Base-by-base conservation (phyloP, 2,888 invertebrate species). In the Caradrina clavipalpis region DNA sequence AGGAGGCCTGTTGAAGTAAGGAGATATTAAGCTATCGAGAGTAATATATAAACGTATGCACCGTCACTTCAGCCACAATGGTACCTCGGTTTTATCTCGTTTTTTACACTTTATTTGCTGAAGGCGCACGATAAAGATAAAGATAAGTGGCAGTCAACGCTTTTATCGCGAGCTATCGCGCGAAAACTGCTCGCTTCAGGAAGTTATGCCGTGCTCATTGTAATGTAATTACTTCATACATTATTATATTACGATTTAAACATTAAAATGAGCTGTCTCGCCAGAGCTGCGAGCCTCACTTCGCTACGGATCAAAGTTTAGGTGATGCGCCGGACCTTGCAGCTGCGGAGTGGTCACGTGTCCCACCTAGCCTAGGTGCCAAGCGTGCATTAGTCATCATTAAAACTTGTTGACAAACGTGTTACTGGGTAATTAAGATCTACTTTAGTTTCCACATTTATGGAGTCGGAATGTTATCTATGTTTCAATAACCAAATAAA, bases 61-160 rank as follows among this genome's bases (percentile, higher is more conserved):
- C 63, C 85, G 87, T 88, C 89, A 91, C 83, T 89, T 89, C 87
- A 89, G 84, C 86, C 82, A 89, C 90, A 91, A 87, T 91, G 83
- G 91, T 93, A 90, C 88, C 86, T 90, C 81, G 87, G 85, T 86
- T 91, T 94, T 94, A 95, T 95, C 94, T 94, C 92, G 91, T 92
- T 95, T 94, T 93, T 94, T 94, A 92, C 91, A 94, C 88, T 93
- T 94, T 95, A 94, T 95, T 95, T 95, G 94, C 91, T 91, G 92
- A 95, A 94, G 94, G 94, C 92, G 93, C 91, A 91, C 94, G 95
- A 95, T 95, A 94, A 93, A 91, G 93, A 91, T 93, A 93, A 90
- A 92, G 94, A 93, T 94, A 95, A 94, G 94, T 93, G 91, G 92
- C 88, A 90, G 91, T 89, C 90, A 90, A 91, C 91, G 91, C 84